Percentiles rank a stretch among this genome's conserved stretches.
Evolutionary conservation across 2,888 invertebrate species (phyloP).

Genomic region (Hypomecis atomaria): DNA sequence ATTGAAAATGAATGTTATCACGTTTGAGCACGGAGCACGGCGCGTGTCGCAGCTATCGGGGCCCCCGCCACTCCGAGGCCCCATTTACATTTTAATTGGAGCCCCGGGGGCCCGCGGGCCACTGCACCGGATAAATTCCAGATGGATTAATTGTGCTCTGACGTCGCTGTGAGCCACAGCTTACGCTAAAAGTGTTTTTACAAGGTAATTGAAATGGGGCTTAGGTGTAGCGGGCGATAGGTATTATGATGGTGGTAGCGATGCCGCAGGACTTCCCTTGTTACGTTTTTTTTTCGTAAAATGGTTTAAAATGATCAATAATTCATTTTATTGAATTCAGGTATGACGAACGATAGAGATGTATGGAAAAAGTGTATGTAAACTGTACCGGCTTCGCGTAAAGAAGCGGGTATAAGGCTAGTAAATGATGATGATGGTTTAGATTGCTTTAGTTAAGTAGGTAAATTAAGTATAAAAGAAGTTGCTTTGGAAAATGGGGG

Average conservation of each 20-base stretch:
- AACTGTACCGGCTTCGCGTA: no score
- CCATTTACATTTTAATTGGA: conserved; percentile 47
- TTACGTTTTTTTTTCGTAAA: no score
- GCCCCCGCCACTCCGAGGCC: conserved; percentile 19
- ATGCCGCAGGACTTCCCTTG: background rate
- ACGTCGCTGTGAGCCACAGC: conserved; percentile 29
- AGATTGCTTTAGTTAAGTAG: no score
- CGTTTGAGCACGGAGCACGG: conserved; percentile 10
- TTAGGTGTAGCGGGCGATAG: conserved; percentile 3
- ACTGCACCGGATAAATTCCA: conserved; percentile 43
- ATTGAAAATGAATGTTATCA: conserved; percentile 14
- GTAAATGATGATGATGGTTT: no score
- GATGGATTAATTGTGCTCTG: conserved; percentile 42
- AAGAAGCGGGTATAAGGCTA: no score
- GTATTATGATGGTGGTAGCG: background rate
- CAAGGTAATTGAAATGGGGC: conserved; percentile 37
- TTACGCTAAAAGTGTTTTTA: conserved; percentile 36
- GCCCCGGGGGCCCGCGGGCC: conserved; percentile 26
- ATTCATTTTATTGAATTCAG: no score
- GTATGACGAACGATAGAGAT: no score
- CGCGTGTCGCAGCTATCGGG: conserved; percentile 26
- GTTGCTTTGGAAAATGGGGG: no score
- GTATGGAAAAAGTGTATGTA: no score
- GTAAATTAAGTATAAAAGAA: no score
- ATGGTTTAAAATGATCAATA: no score